A percentile compares a stretch with the other conserved stretches of the same genome.
phyloP scores from a whole-genome alignment of 2,113 vertebrate genomes.

The Aramus guarauna region DNA sequence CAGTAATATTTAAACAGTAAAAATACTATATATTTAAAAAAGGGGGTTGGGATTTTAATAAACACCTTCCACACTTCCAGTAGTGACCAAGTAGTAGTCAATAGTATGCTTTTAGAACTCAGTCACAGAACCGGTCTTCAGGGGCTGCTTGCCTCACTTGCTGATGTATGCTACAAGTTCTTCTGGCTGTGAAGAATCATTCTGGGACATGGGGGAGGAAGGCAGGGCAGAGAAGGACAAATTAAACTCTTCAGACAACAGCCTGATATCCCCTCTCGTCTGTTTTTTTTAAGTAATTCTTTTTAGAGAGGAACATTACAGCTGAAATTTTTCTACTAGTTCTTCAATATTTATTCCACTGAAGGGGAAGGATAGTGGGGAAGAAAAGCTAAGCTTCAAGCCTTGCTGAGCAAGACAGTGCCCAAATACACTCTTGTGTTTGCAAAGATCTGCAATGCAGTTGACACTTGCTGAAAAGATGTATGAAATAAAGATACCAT shows the following conservation, averaged over 20 bases:
- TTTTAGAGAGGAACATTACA: not conserved
- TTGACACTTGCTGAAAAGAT: not conserved
- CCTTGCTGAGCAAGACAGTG: not conserved
- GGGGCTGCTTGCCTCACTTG: not conserved
- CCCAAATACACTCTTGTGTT: not conserved
- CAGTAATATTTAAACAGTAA: not conserved
- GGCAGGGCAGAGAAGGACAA: not conserved
- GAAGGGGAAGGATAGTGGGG: not conserved
- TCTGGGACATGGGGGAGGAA: not conserved
- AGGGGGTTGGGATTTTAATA: not conserved
- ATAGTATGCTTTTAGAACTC: not conserved
- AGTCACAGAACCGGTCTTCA: not conserved
- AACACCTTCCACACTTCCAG: not conserved
- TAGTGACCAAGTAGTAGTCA: not conserved
- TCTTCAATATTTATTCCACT: not conserved
- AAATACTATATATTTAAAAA: not conserved
- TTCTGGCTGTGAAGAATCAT: not conserved
- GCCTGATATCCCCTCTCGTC: not conserved
- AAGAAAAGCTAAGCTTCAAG: not conserved
- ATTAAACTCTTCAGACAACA: not conserved
- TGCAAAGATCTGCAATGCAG: not conserved
- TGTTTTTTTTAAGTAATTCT: too few relatives aligned
- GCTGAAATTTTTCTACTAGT: not conserved
- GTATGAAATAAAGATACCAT: slow-evolving; percentile 72
- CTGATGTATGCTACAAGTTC: not conserved